Percentiles rank a stretch among this genome's conserved stretches.
phyloP scores from a whole-genome alignment of 2,113 vertebrate species.

The Heloderma charlesbogerti region DNA sequence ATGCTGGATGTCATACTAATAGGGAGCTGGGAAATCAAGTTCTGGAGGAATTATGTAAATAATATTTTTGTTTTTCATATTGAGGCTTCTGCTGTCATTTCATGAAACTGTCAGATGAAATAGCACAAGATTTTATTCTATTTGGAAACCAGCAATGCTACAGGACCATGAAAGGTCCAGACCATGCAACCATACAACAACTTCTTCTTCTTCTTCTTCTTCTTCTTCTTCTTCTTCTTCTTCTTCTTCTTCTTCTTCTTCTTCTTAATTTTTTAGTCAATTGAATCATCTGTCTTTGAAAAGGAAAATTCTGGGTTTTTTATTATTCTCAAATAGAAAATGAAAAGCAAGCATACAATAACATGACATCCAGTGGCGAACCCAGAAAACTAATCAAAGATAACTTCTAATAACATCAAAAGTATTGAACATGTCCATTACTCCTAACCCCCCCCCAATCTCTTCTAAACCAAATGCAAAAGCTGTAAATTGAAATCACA shows the following conservation, averaged over 20 bases:
- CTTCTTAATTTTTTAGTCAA: too few species aligned
- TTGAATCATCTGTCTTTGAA: background rate
- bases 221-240: too few species aligned
- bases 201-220: too few species aligned
- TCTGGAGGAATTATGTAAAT: conserved; percentile 14
- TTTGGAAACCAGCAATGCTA: conserved; percentile 41
- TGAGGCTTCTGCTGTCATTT: conserved; percentile 34
- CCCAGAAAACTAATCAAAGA: background rate
- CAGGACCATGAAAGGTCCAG: background rate
- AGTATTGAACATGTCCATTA: background rate
- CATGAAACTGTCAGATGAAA: conserved; percentile 41
- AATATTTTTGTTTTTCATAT: conserved; percentile 7
- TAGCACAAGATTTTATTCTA: conserved; percentile 11
- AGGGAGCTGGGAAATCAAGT: conserved; percentile 26
- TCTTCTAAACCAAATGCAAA: background rate
- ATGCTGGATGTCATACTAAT: conserved; percentile 55
- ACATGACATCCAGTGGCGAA: background rate
- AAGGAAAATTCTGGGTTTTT: background rate
- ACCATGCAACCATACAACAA: too few species aligned
- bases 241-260: too few species aligned
- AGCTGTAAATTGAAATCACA: background rate
- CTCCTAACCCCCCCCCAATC: too few species aligned
- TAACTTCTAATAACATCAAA: background rate
- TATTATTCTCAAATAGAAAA: background rate
- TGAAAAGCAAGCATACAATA: background rate